These are phyloP conservation scores for Ommatoiulus sabulosus DNA, from an alignment of 2,888 invertebrate species.

Conservation along the genomic window DNA sequence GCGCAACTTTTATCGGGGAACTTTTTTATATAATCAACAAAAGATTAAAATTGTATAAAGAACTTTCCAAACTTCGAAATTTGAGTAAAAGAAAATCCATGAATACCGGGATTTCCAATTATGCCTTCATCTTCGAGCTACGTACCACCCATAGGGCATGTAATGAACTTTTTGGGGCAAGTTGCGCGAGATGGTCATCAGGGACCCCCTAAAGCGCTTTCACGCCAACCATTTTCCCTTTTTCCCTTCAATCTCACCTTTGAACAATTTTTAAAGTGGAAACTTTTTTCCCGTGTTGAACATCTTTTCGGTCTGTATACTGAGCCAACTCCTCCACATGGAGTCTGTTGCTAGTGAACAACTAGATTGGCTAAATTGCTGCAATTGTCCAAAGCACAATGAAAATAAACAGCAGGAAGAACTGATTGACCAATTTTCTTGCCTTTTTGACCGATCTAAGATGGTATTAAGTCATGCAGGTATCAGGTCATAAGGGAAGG, in stretches of 20 bases:
- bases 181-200: conserved; percentile 18
- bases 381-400: conserved; percentile 38
- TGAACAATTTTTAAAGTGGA: conserved; percentile 5
- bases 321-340: conserved; percentile 23
- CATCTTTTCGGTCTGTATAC: conserved; percentile 1
- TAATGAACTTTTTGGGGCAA: conserved; percentile 30
- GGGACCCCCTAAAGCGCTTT: conserved; percentile 21
- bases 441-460: conserved; percentile 4
- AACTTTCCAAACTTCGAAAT: background rate
- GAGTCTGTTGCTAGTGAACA: background rate
- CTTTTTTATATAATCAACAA: background rate
- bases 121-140: background rate
- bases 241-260: background rate
- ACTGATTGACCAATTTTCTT: conserved; percentile 10
- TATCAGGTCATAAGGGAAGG: background rate
- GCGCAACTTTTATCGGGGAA: background rate
- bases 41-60: background rate
- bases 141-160: conserved; percentile 33
- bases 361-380: conserved; percentile 18
- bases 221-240: background rate
- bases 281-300: background rate
- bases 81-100: conserved; percentile 12
- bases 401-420: conserved; percentile 30
- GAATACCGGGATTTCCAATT: background rate
- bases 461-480: background rate